Percentiles rank a stretch among this genome's conserved stretches.
phyloP scores from a whole-genome alignment of 2,113 vertebrate species.

The Peromyscus californicus region DNA sequence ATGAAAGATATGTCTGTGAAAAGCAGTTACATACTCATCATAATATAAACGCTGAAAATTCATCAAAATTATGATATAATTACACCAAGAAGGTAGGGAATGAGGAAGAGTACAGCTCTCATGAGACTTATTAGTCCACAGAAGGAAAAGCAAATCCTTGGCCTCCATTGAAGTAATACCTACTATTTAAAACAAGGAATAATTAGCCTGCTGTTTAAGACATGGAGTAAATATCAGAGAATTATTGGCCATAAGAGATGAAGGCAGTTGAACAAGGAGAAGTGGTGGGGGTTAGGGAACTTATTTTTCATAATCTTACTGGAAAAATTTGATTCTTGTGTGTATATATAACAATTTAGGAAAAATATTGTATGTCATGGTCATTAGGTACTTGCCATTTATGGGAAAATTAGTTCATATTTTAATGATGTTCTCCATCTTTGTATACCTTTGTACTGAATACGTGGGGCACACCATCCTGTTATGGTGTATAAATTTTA shows the following conservation, averaged over 20 bases:
- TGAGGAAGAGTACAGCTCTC: not conserved
- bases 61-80: not conserved
- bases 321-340: not conserved
- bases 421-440: not conserved
- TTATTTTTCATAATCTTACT: not conserved
- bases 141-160: not conserved
- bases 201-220: not conserved
- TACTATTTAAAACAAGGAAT: not conserved
- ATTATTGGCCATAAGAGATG: not conserved
- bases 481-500: not conserved
- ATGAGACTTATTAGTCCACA: not conserved
- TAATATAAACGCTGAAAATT: not conserved
- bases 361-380: not conserved
- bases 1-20: not conserved
- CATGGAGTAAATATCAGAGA: not conserved
- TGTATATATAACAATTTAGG: not conserved
- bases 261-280: not conserved
- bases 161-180: not conserved
- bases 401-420: not conserved
- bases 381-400: not conserved
- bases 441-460: not conserved
- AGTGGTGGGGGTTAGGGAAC: not conserved
- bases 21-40: not conserved
- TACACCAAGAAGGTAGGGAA: not conserved
- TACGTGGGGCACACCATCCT: not conserved